Evolutionary conservation across 1,140 invertebrate species (phyloP), one percentile per base, ranked within the genome.

Genomic region (Drosophila nebulosa): DNA sequence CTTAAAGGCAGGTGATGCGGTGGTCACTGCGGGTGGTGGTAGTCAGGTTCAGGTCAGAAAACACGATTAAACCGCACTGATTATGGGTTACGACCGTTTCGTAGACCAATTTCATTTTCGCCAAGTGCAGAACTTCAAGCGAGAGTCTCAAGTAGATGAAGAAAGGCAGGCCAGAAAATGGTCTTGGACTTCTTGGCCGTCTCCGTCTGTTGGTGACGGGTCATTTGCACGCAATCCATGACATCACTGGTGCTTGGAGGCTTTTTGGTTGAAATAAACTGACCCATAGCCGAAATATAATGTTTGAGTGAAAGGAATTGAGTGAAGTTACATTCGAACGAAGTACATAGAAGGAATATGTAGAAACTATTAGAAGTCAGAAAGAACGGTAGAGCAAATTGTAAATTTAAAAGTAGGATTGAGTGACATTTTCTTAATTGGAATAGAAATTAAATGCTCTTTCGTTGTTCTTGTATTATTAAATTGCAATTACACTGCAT

Each of bases 211-310:
- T 90, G 77, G 88, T 90, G 88, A 90, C 88, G 88, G 69, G 55
- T 59, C 50, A 27, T 46, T 27, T 74, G 80, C 89, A 90, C 89
- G 89, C 89, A 85, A 90, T 90, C 80, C 69, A 90, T 90, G 79
- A 90, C 89, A 79, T 90, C 89, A 90, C 65, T 75, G 64, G 61
- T 52, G 39, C 42, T 14, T 36, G 42, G 69, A 61, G 30, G 21
- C n/a, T 56, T 14, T 3, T 74, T 36, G 51, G 14, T 42, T 39
- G 26, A 7, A 26, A 26, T 14, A 16, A 35, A 18, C 24, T n/a
- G 6, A 12, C 68, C 46, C 60, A 71, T 55, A 46, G 52, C 64
- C 42, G 21, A 46, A 26, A 64, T 42, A n/a, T 14, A 46, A 21
- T 1, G 18, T 50, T 60, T 60, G 35, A 39, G 32, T 60, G 58